Conservation (phyloP, 2,797 vertebrate species). For the Cossypha caffra region DNA sequence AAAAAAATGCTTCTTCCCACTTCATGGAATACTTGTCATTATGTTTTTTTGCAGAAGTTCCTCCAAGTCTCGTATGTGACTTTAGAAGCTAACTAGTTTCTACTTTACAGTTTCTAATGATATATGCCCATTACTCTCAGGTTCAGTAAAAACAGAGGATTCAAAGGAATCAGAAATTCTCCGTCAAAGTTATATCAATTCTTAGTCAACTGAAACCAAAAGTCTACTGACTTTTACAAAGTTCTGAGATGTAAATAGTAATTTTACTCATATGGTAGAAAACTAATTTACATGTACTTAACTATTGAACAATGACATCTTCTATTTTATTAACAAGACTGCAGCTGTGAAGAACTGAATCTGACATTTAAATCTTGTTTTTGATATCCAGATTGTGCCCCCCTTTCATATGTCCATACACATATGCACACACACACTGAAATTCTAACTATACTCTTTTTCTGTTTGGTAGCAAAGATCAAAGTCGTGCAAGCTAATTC, state of each 20-base stretch:
- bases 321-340: background rate
- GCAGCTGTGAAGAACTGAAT: background rate
- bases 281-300: background rate
- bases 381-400: background rate
- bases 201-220: background rate
- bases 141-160: background rate
- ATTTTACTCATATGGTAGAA: background rate
- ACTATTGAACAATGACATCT: background rate
- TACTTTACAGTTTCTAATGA: background rate
- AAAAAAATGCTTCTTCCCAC: background rate
- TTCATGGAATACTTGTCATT: background rate
- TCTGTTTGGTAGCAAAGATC: background rate
- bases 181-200: accelerated
- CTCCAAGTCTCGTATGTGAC: background rate
- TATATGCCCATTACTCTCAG: background rate
- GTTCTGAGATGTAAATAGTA: background rate
- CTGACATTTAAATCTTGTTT: background rate
- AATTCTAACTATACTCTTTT: background rate
- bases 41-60: background rate
- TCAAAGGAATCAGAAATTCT: background rate
- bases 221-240: background rate
- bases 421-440: background rate
- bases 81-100: background rate
- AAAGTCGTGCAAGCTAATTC: background rate
- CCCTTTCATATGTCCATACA: background rate